Base-by-base conservation (phyloP, 2,888 invertebrate species). In the Amphipoea oculea region DNA sequence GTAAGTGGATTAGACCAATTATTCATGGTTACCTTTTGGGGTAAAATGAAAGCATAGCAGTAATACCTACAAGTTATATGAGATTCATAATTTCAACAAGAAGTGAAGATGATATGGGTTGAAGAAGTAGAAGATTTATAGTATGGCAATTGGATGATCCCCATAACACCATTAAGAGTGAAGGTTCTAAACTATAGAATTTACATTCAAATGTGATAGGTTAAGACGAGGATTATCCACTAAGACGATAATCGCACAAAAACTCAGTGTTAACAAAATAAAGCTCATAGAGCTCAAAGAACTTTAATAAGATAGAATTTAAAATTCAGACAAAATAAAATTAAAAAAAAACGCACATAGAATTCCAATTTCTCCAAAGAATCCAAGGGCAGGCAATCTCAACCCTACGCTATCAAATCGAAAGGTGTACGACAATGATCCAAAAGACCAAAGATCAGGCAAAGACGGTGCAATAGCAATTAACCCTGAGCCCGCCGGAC, bases 391-490 rank as follows among this genome's bases (percentile, higher is more conserved):
- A 77, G 68, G 7, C 79, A 82, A 86, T 86, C 84, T 86, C 67
- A 88, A 85, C 82, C 90, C 90, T 83, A 84, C 73, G 82, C 89
- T 89, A 88, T 90, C 89, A 92, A 95, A 96, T 96, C 91, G 93
- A 96, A 96, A 95, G 95, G 95, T 95, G 94, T 93, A 92, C 92
- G 90, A 95, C 95, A 95, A 86, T 91, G 93, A 93, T 93, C 91
- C 89, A 89, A 88, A 91, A 92, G 95, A 95, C 93, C 95, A 95
- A 94, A 95, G 96, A 95, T 96, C 96, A 96, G 94, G 91, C 90
- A 86, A 90, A 92, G 93, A 94, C 93, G 91, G 94, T 90, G 95
- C 95, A 95, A 95, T 95, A 96, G 93, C 93, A 95, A 96, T 96
- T 96, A 96, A 96, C 96, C 96, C 95, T 93, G 90, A 87, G 90